Base-by-base conservation (phyloP, 1,140 invertebrate species). In the Zaprionus taronus region DNA sequence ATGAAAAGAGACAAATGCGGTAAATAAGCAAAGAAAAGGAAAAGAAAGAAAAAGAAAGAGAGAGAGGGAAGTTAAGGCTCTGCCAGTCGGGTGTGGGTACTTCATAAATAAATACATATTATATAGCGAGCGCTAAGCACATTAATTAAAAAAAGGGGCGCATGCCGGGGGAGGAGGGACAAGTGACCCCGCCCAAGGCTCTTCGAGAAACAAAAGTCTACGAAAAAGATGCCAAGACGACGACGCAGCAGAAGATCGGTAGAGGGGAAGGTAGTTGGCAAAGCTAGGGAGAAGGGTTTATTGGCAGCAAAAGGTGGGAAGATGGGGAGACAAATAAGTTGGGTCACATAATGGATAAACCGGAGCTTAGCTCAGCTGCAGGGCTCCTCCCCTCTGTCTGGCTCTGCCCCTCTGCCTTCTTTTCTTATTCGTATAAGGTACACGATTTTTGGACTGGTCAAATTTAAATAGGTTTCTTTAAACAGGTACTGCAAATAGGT, bases 111-210 rank as follows among this genome's bases (percentile, higher is more conserved):
- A 24, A 24, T 51, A 24, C 11, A 51, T 51, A 22, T 5, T 47
- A 47, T 47, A 47, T 47, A 20, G 41, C n/a, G 41, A 24, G 47
- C 11, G 20, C 36, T 69, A 69, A 74, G 72, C 67, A 75, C 55
- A 71, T 64, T 64, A 75, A 75, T 75, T 75, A 70, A 62, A 41
- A 34, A 26, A 34, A 26, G 36, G 17, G 41, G n/a, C 41, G 41
- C 41, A 17, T 1, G n/a, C 7, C n/a, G n/a, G 41, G 47, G 41
- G 31, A 2, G 41, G 31, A 2, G 31, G 9, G 2, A 34, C 36
- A 15, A 41, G 28, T 47, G 41, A 47, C 41, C 41, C 41, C 41
- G 41, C 41, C 41, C 7, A 17, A 17, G 41, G 41, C 41, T 17
- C 6, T 47, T 7, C 17, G 2, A 15, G 41, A 17, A 47, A 44